Base-by-base conservation (phyloP, 2,113 vertebrate species). In the Myrmophylax atrothorax region DNA sequence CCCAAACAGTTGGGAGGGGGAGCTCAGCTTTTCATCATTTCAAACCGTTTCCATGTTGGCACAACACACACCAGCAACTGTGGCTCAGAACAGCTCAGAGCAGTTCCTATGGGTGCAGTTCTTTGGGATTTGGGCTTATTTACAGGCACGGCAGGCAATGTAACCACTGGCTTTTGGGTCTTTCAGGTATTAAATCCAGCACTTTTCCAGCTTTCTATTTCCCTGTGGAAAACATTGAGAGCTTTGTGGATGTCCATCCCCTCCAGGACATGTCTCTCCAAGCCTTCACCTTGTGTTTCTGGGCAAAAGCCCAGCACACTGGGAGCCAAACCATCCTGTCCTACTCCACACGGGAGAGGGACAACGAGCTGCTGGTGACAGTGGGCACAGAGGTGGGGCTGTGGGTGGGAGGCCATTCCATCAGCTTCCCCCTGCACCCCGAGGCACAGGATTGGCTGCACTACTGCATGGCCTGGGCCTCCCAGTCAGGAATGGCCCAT, bases 201-300 rank as follows among this genome's bases (percentile, higher is more conserved):
- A 29, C 96, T 60, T 98, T 98, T 18, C 87, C 98, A 63, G 98
- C 98, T 46, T 98, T 99, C 46, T 93, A 97, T 96, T 99, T 99
- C 95, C 95, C 88, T 1, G 59, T 64, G 40, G 98, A 96, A 59
- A 98, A 97, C 84, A 47, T 93, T 1, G 97, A 92, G 31, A 98
- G 98, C 59, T 98, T 97, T 3, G 98, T 98, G 23, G 40, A 96
- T 12, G 97, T 98, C 10, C 96, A 87, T 25, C 95, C 97, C 14
- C 89, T 78, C 46, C 96, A 81, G 4, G 78, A 84, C 7, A 96
- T 98, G 98, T 87, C 94, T 8, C 95, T 99, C 25, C 89, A 94
- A 40, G 96, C 97, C 79, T 98, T 99, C 97, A 98, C 98, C 0
- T 84, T 96, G 14, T 99, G 98, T 64, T 98, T 98, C 97, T 98